These are phyloP conservation scores for Peromyscus eremicus DNA, from an alignment of 2,797 vertebrate species.

Conservation along the genomic window DNA sequence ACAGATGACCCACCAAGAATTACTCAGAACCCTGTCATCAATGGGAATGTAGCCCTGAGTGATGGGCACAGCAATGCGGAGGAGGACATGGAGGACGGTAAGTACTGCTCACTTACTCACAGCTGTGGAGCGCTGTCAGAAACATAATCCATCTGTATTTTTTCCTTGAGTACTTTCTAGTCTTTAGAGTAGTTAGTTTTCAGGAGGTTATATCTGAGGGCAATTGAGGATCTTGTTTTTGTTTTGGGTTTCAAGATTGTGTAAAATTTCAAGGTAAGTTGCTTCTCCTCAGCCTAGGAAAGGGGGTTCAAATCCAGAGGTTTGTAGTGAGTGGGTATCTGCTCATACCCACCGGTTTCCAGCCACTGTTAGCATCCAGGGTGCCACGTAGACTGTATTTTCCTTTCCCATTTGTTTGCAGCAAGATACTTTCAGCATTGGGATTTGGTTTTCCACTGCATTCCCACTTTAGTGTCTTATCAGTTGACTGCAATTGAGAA, in stretches of 20 bases:
- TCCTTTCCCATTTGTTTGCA: conserved; percentile 59
- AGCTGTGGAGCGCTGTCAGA: not conserved
- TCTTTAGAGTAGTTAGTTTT: conserved; percentile 64
- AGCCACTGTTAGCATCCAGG: conserved; percentile 29
- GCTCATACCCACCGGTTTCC: conserved; percentile 14
- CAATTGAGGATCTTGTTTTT: conserved; percentile 8
- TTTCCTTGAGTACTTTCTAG: conserved; percentile 20
- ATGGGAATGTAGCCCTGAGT: conserved; percentile 98
- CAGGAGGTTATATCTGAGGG: conserved; percentile 38
- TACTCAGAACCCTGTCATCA: conserved; percentile 98
- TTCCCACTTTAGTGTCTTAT: conserved; percentile 2
- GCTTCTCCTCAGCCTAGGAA: conserved; percentile 29
- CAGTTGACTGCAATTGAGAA: conserved; percentile 9
- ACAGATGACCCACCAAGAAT: conserved; percentile 99
- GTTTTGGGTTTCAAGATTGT: conserved; percentile 49
- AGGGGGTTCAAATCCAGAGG: conserved; percentile 21
- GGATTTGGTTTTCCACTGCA: conserved; percentile 65
- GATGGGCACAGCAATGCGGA: conserved; percentile 98
- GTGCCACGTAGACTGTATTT: conserved; percentile 1
- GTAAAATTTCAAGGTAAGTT: conserved; percentile 50
- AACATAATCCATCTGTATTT: not conserved
- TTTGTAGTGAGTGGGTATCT: not conserved
- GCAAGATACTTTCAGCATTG: conserved; percentile 49
- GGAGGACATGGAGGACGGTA: conserved; percentile 99
- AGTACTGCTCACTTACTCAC: conserved; percentile 73